phyloP scores from a whole-genome alignment of 2,797 vertebrate genomes.

The Neopelma chrysocephalum region DNA sequence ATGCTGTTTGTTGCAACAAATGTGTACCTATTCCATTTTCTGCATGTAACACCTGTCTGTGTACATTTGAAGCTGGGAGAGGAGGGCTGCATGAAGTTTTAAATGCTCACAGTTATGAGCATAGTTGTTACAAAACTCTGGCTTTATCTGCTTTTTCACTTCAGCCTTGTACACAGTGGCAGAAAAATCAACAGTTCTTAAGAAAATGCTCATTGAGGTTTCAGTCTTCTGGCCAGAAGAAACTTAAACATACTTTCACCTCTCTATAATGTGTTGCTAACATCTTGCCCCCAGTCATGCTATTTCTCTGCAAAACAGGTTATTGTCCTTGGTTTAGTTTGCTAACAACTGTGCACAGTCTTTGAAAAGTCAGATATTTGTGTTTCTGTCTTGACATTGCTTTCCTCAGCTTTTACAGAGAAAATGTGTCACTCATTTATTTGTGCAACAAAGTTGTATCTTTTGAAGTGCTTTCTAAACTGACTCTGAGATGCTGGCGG shows the following conservation, averaged over 20 bases:
- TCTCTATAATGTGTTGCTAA: not conserved
- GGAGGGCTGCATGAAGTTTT: not conserved
- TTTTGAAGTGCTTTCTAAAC: not conserved
- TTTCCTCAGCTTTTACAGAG: not conserved
- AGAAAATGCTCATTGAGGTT: not conserved
- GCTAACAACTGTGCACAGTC: not conserved
- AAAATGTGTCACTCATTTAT: not conserved
- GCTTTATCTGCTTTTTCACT: not conserved
- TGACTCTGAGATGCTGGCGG: not conserved
- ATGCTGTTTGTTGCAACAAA: not conserved
- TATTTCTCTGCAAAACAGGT: not conserved
- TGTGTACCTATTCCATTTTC: not conserved
- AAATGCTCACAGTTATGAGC: not conserved
- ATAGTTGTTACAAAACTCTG: not conserved
- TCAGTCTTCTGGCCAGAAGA: not conserved
- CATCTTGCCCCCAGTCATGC: not conserved
- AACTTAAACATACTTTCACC: not conserved
- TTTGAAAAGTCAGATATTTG: not conserved
- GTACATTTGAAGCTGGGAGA: not conserved
- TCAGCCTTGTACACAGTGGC: not conserved
- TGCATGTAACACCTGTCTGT: not conserved
- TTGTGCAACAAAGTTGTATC: not conserved
- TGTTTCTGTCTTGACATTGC: not conserved
- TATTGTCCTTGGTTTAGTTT: not conserved
- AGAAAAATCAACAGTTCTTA: not conserved